Conservation (phyloP, 2,797 vertebrate genomes). For the Sternotherus odoratus region DNA sequence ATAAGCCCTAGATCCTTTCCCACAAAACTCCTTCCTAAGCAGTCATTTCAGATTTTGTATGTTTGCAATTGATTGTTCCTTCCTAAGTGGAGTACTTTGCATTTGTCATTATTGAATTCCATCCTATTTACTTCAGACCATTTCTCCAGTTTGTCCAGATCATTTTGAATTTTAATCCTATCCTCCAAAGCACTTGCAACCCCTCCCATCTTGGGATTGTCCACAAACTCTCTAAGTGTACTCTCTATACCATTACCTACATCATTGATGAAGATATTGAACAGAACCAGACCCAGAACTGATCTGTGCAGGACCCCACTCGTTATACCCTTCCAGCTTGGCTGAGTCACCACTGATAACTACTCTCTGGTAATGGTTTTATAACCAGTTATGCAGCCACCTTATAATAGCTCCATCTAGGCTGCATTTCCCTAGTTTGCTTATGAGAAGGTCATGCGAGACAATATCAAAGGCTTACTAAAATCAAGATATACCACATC, state of each 20-base stretch:
- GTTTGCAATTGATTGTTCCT: neutral
- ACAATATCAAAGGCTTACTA: neutral
- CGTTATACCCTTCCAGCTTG: neutral
- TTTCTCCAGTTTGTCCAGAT: neutral
- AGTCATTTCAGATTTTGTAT: neutral
- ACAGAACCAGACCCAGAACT: neutral
- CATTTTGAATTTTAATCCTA: neutral
- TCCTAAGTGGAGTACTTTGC: neutral
- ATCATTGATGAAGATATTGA: neutral
- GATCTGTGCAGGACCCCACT: neutral
- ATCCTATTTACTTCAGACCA: neutral
- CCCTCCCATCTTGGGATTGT: too few species aligned
- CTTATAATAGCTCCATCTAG: too few species aligned
- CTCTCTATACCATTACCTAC: neutral
- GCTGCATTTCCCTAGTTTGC: too few species aligned
- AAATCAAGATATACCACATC: neutral
- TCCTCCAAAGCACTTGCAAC: neutral
- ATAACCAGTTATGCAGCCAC: neutral
- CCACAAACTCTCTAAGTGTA: neutral
- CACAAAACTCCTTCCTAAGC: neutral
- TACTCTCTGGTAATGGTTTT: neutral
- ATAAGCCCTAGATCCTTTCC: neutral
- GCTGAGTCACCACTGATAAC: neutral
- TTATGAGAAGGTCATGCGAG: neutral
- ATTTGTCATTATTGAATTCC: too few species aligned